These are phyloP conservation scores for Orthosia gracilis DNA, from an alignment of 2,888 invertebrate species.

Conservation along the genomic window DNA sequence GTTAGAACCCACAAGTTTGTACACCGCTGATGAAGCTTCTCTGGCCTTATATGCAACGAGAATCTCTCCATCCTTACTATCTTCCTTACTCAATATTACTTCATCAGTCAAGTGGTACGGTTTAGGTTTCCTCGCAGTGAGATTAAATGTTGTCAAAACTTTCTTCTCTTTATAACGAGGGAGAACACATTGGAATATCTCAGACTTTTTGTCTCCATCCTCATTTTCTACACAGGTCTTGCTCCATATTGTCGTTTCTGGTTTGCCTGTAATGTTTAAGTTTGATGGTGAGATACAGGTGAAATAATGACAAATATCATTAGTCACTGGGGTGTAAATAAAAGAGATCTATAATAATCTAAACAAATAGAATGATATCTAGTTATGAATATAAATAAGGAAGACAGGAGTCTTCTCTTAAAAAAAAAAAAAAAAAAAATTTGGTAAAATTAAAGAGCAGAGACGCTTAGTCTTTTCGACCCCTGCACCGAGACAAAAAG, in stretches of 20 bases:
- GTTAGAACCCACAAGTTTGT: slow-evolving; percentile 70
- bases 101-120: slow-evolving; percentile 68
- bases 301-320: not conserved
- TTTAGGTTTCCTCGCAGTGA: slow-evolving; percentile 59
- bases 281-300: not conserved
- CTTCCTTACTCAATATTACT: slow-evolving; percentile 75
- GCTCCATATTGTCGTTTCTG: slow-evolving; percentile 82
- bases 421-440: too few relatives aligned
- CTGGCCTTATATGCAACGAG: slow-evolving; percentile 82
- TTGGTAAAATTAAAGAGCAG: too few relatives aligned
- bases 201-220: slow-evolving; percentile 78
- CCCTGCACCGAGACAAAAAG: too few relatives aligned
- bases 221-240: slow-evolving; percentile 78
- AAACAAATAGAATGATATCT: too few relatives aligned
- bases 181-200: slow-evolving; percentile 80
- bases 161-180: slow-evolving; percentile 84
- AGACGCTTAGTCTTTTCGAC: too few relatives aligned
- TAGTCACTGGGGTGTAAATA: too few relatives aligned
- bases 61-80: slow-evolving; percentile 77
- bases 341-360: too few relatives aligned
- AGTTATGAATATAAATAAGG: too few relatives aligned
- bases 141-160: slow-evolving; percentile 66
- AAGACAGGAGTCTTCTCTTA: too few relatives aligned
- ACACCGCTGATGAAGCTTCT: slow-evolving; percentile 78
- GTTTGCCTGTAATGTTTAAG: slow-evolving; percentile 65